Evolutionary conservation across 2,888 invertebrate species (phyloP).

Genomic region (Leptinotarsa peninsularis): DNA sequence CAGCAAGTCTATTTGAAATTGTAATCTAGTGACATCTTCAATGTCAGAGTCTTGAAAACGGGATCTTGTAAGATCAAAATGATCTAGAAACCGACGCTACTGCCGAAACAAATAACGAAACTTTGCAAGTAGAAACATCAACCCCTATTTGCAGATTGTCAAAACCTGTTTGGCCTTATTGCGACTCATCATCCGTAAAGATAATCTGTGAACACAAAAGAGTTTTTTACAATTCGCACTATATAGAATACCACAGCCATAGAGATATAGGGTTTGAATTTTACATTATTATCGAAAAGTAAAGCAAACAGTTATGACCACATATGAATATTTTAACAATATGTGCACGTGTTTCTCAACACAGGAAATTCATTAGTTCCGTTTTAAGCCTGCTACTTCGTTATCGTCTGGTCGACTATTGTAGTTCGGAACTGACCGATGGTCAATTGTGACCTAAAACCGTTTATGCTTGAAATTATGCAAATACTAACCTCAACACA

Average conservation of each 20-base stretch:
- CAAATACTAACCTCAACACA: slow-evolving; percentile 6
- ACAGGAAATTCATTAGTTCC: slow-evolving; percentile 40
- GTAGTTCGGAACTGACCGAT: slow-evolving; percentile 30
- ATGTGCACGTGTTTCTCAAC: slow-evolving; percentile 34
- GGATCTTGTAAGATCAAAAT: too few species aligned
- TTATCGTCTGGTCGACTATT: slow-evolving; percentile 36
- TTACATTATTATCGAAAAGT: slow-evolving; percentile 39
- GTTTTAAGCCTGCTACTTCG: slow-evolving; percentile 30
- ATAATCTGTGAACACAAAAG: slow-evolving; percentile 37
- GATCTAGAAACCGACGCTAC: slow-evolving; percentile 7
- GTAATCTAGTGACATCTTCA: too few species aligned
- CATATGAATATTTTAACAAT: slow-evolving; percentile 37
- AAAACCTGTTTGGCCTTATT: slow-evolving; percentile 51
- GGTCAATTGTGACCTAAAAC: slow-evolving; percentile 12
- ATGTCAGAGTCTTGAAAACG: too few species aligned
- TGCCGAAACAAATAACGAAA: slow-evolving; percentile 18
- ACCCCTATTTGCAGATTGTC: slow-evolving; percentile 43
- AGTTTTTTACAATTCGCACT: slow-evolving; percentile 34
- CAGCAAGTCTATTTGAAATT: too few species aligned
- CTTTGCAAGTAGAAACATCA: slow-evolving; percentile 37
- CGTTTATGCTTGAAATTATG: slow-evolving; percentile 15
- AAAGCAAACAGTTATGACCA: slow-evolving; percentile 23
- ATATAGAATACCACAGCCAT: slow-evolving; percentile 34
- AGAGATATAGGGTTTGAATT: slow-evolving; percentile 35
- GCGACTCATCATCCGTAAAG: slow-evolving; percentile 48